Percentiles rank a stretch among this genome's conserved stretches.
These are phyloP conservation scores for Scarus forsteni DNA, from an alignment of 2,797 vertebrate species.

Conservation along the genomic window DNA sequence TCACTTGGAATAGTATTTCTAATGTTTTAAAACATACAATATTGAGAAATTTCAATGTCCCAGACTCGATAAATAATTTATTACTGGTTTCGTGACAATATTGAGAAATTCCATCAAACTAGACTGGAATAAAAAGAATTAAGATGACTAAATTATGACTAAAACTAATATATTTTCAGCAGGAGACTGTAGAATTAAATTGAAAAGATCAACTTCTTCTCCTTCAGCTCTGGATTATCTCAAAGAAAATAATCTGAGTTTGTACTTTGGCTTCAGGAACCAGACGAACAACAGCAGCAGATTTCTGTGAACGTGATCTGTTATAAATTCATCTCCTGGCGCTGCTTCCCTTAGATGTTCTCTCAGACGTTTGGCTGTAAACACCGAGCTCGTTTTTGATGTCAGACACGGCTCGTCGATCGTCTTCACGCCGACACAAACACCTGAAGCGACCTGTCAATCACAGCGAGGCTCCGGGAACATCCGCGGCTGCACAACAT, in stretches of 20 bases:
- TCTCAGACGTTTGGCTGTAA: conserved; percentile 1
- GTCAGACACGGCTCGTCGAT: conserved; percentile 24
- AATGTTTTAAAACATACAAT: too few relatives aligned
- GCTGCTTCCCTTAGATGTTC: background rate
- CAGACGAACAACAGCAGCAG: background rate
- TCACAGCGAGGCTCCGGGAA: conserved; percentile 38
- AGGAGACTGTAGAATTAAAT: too few relatives aligned
- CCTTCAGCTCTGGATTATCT: background rate
- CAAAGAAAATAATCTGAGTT: conserved; percentile 5
- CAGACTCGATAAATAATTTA: too few relatives aligned
- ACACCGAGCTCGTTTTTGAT: conserved; percentile 6
- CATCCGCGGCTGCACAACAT: conserved; percentile 33
- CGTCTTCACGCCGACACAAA: conserved; percentile 26
- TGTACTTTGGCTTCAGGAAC: conserved; percentile 3
- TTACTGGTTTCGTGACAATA: too few relatives aligned
- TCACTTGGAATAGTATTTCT: too few relatives aligned
- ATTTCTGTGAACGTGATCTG: conserved; percentile 22
- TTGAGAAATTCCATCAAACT: too few relatives aligned
- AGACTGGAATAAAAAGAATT: too few relatives aligned
- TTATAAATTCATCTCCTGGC: conserved; percentile 8
- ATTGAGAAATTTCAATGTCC: too few relatives aligned
- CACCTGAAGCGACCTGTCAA: conserved; percentile 54
- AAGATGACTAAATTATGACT: too few relatives aligned
- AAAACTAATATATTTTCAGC: too few relatives aligned
- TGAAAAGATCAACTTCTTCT: too few relatives aligned